Conservation (phyloP, 2,113 vertebrate species). For the Manacus vitellinus region DNA sequence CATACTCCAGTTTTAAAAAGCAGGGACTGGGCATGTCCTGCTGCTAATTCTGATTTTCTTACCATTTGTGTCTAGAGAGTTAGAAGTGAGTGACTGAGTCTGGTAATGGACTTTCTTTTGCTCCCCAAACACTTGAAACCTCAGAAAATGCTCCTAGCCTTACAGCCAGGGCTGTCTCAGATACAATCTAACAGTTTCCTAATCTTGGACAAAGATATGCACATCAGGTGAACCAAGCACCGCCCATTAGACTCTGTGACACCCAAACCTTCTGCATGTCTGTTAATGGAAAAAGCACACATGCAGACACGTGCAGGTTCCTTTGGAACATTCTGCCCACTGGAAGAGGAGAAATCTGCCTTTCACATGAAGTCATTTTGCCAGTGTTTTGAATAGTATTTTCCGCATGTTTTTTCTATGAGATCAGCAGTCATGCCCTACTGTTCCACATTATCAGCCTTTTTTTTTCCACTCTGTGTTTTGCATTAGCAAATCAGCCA, state of each 20-base stretch:
- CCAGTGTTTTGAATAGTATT: slow-evolving; percentile 58
- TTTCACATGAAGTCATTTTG: slow-evolving; percentile 56
- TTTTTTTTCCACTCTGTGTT: slow-evolving; percentile 30
- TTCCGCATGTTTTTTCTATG: slow-evolving; percentile 58
- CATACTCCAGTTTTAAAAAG: background rate
- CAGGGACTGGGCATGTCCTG: background rate
- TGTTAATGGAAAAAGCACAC: background rate
- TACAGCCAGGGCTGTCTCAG: background rate
- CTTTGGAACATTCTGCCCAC: slow-evolving; percentile 10
- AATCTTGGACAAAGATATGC: background rate
- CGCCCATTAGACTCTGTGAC: fast-evolving
- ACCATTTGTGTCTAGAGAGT: background rate
- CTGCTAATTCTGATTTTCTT: background rate
- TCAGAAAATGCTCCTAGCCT: background rate
- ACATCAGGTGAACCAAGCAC: background rate
- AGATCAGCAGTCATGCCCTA: slow-evolving; percentile 64
- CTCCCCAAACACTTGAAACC: background rate
- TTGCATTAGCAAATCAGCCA: slow-evolving; percentile 38
- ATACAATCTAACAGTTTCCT: background rate
- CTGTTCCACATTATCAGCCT: slow-evolving; percentile 62
- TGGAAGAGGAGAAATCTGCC: slow-evolving; percentile 44
- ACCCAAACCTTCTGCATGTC: background rate
- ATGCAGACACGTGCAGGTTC: background rate
- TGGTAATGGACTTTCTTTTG: background rate
- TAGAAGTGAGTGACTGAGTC: background rate